Evolutionary conservation across 2,113 vertebrate species (phyloP), one percentile per base, ranked within the genome.

Genomic region (Mohoua ochrocephala): DNA sequence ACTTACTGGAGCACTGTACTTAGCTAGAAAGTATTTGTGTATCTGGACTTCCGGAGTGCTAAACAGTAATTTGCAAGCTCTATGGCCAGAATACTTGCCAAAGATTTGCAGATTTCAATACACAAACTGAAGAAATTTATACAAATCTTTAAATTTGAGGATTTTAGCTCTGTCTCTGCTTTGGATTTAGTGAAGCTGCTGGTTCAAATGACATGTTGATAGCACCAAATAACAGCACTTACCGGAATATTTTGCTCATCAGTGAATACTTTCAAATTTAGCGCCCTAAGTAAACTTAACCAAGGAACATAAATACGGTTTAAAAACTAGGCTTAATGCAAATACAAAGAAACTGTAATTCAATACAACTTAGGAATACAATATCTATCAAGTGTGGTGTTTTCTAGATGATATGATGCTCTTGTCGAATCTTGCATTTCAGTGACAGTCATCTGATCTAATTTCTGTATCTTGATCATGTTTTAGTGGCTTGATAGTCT

Each of bases 361-460:
- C 45, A 70, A 17, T 44, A 2, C 23, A 67, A 39, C 1, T 33
- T 21, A 28, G 26, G 39, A 65, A 65, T 35, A 54, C 7, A 4
- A 0, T 16, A 10, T 7, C 64, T 75, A 11, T 18, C 16, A 37
- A 13, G 22, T 6, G 0, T 31, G 21, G 33, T 39, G 16, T 33
- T 67, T 86, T 30, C 11, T 31, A 44, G 54, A 26, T 14, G 10
- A 14, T 28, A 13, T 13, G 56, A 52, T 13, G 20, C 31, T 93
- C 54, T 65, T 59, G 10, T 39, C 5, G 13, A 53, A n/a, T 30
- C 16, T 64, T 47, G 33, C 15, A 21, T 31, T 73, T 63, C 45
- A 44, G 54, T 80, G 33, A 6, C 42, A 49, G 15, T 27, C 6
- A 5, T n/a, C 31, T 61, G 44, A 23, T 79, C 15, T 59, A 18